These are phyloP conservation scores for Alligator mississippiensis DNA, from an alignment of 2,113 vertebrate species.

Conservation along the genomic window DNA sequence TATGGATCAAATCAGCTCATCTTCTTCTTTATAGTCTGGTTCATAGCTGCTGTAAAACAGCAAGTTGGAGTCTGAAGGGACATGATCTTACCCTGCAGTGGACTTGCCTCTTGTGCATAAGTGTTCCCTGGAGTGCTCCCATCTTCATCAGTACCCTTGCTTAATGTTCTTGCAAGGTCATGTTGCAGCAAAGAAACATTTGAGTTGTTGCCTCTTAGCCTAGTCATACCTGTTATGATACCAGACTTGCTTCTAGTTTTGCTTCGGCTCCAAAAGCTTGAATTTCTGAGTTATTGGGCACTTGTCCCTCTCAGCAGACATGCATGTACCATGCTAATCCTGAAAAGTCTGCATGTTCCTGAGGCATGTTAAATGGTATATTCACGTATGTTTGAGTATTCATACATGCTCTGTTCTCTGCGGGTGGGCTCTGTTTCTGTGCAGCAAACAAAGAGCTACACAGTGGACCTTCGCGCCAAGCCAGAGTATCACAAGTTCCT, in stretches of 20 bases:
- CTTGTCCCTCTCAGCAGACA: not conserved
- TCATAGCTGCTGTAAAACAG: not conserved
- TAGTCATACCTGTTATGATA: not conserved
- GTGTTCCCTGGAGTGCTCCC: not conserved
- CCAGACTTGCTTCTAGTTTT: not conserved
- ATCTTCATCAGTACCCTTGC: not conserved
- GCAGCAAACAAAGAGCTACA: constrained; percentile 98
- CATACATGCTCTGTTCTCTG: not conserved
- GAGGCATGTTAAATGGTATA: not conserved
- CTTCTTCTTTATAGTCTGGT: not conserved
- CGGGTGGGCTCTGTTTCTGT: not conserved
- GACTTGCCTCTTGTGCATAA: not conserved
- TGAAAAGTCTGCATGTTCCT: fast-evolving
- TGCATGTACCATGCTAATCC: not conserved
- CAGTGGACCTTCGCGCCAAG: constrained; percentile 93
- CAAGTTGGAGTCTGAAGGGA: not conserved
- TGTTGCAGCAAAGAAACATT: not conserved
- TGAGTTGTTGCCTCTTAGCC: too few relatives aligned
- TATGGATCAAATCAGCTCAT: not conserved
- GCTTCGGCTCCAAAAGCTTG: not conserved
- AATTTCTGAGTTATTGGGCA: not conserved
- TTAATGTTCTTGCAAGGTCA: not conserved
- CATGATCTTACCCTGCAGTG: not conserved
- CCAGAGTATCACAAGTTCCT: constrained; percentile 99
- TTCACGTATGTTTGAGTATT: not conserved